Base-by-base conservation (phyloP, 1,140 invertebrate genomes). In the Drosophila seguyi region DNA sequence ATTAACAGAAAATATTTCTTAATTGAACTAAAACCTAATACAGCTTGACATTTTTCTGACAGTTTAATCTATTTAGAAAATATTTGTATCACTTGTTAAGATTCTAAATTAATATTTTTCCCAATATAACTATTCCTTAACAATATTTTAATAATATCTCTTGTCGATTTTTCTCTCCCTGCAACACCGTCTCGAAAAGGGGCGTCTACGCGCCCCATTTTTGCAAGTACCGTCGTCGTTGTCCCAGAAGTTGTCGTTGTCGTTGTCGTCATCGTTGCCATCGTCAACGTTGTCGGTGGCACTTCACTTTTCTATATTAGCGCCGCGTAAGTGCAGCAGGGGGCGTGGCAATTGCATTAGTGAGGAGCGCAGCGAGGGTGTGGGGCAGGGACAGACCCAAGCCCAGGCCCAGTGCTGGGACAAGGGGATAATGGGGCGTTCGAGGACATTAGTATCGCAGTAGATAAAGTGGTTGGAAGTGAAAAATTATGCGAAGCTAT, bases 251-350 rank as follows among this genome's bases (percentile, higher is more conserved):
- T 61, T 66, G 36, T 31, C 18, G 38, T 50, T 27, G 34, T 62
- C 5, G 45, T 66, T 53, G 60, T 66, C 61, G 61, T 53, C 31
- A 44, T 66, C 61, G 61, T 69, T 81, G 66, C 61, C 83, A 73
- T 81, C 82, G 82, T 86, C 75, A 77, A 75, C 72, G 74, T 67
- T 76, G 62, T 77, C 73, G 74, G 74, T 55, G 74, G 83, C 83
- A 87, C 83, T 87, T 87, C 83, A 87, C 84, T 87, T 87, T 87
- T 87, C 83, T 79, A 83, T 87, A 87, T 87, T 87, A 87, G 83
- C 75, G 83, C 79, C 83, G 82, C 75, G 83, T 87, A 82, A 87
- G 83, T 86, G 83, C 83, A 82, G 83, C 83, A 79, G 83, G 81
- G 81, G 83, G 83, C 79, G 82, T 86, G 82, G 75, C 82, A 86